Conservation (phyloP, 1,140 invertebrate species). For the Trichoplusia ni region DNA sequence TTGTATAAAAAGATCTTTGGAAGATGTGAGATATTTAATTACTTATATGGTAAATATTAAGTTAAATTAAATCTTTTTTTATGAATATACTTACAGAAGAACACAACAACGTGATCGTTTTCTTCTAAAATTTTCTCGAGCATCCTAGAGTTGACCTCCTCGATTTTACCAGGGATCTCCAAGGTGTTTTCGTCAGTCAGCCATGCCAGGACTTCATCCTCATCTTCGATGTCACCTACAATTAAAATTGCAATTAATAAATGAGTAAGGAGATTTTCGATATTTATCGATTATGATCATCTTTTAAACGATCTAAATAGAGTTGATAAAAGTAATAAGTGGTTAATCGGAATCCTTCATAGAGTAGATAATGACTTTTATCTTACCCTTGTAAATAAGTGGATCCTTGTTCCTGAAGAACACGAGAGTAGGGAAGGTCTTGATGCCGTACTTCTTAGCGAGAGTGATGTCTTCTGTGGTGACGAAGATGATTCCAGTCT, state of each 20-base stretch:
- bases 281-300: too few relatives aligned
- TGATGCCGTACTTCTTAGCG: slow-evolving; percentile 93
- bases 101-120: slow-evolving; percentile 94
- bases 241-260: slow-evolving; percentile 29
- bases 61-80: not conserved
- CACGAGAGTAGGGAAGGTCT: slow-evolving; percentile 91
- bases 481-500: slow-evolving; percentile 96
- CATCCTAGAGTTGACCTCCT: slow-evolving; percentile 96
- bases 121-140: slow-evolving; percentile 94
- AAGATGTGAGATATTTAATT: too few relatives aligned
- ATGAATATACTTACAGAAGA: slow-evolving; percentile 90
- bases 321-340: too few relatives aligned
- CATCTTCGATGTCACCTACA: slow-evolving; percentile 92
- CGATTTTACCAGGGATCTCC: slow-evolving; percentile 95
- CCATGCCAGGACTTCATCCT: slow-evolving; percentile 95
- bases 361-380: not conserved
- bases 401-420: slow-evolving; percentile 96
- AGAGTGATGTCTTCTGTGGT: slow-evolving; percentile 92
- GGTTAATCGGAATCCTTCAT: not conserved
- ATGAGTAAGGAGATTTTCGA: too few relatives aligned
- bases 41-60: too few relatives aligned
- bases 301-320: too few relatives aligned
- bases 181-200: slow-evolving; percentile 95
- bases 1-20: too few relatives aligned
- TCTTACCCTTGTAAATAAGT: slow-evolving; percentile 85